Evolutionary conservation across 2,888 invertebrate species (phyloP).

Genomic region (Corythucha ciliata): DNA sequence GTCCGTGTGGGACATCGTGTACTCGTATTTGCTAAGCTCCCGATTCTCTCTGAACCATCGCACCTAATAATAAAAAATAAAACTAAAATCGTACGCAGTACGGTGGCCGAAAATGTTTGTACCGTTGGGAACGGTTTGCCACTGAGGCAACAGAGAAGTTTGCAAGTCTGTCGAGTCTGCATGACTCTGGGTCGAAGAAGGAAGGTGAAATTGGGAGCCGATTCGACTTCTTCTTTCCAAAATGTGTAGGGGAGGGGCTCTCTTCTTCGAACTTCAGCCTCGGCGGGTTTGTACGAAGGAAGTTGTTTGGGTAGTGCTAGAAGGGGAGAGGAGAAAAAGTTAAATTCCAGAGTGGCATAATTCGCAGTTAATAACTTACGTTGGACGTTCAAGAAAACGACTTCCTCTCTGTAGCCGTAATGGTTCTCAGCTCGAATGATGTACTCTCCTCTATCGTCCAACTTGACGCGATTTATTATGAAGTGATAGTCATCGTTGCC

Average conservation of each 20-base stretch:
- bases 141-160: slow-evolving; percentile 90
- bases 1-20: slow-evolving; percentile 80
- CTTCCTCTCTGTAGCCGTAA: slow-evolving; percentile 90
- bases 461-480: slow-evolving; percentile 88
- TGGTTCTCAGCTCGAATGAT: slow-evolving; percentile 93
- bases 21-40: slow-evolving; percentile 83
- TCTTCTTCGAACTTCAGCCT: slow-evolving; percentile 62
- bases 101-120: slow-evolving; percentile 24
- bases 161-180: slow-evolving; percentile 92
- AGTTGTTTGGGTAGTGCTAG: slow-evolving; percentile 65
- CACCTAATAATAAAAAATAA: slow-evolving; percentile 40
- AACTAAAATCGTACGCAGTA: not conserved
- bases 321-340: slow-evolving; percentile 33
- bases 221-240: slow-evolving; percentile 88
- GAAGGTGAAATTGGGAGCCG: slow-evolving; percentile 96
- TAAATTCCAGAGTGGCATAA: not conserved
- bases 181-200: slow-evolving; percentile 95
- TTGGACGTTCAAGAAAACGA: slow-evolving; percentile 92
- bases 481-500: slow-evolving; percentile 93
- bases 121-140: slow-evolving; percentile 93
- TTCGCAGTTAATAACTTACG: slow-evolving; percentile 50
- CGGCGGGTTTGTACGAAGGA: slow-evolving; percentile 57
- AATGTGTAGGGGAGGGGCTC: slow-evolving; percentile 75
- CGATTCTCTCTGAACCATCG: slow-evolving; percentile 74
- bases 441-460: slow-evolving; percentile 95